A percentile compares a stretch with the other conserved stretches of the same genome.
phyloP scores from a whole-genome alignment of 1,140 invertebrate species.

The Apolygus lucorum region DNA sequence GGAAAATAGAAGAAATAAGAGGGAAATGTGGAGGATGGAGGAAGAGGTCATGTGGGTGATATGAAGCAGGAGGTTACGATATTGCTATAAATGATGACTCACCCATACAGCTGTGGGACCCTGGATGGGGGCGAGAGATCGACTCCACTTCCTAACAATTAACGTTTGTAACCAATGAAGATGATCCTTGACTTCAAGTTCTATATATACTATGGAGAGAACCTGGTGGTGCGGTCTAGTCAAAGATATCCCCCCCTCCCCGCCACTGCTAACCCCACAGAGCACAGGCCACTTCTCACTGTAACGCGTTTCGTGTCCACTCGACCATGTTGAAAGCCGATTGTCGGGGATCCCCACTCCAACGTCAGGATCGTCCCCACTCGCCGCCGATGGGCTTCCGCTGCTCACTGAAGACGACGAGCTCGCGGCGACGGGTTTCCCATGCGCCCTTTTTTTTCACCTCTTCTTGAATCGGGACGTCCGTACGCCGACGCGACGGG shows the following conservation, averaged over 20 bases:
- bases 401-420: too few species aligned
- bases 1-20: too few species aligned
- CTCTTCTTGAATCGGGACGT: too few species aligned
- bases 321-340: background rate
- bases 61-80: background rate
- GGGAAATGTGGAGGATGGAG: background rate
- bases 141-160: background rate
- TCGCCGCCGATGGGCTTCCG: too few species aligned
- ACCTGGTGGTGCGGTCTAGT: background rate
- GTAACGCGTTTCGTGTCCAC: background rate
- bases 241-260: background rate
- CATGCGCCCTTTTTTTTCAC: too few species aligned
- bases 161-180: too few species aligned
- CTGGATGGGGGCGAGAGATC: background rate
- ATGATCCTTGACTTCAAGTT: background rate
- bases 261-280: background rate
- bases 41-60: background rate
- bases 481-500: too few species aligned
- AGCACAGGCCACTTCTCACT: too few species aligned
- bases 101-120: background rate
- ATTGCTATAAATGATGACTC: background rate
- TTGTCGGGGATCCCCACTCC: too few species aligned
- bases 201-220: background rate
- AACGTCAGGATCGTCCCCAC: too few species aligned
- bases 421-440: too few species aligned